These are phyloP conservation scores for Plemyria rubiginata DNA, from an alignment of 2,888 invertebrate genomes.

Conservation along the genomic window DNA sequence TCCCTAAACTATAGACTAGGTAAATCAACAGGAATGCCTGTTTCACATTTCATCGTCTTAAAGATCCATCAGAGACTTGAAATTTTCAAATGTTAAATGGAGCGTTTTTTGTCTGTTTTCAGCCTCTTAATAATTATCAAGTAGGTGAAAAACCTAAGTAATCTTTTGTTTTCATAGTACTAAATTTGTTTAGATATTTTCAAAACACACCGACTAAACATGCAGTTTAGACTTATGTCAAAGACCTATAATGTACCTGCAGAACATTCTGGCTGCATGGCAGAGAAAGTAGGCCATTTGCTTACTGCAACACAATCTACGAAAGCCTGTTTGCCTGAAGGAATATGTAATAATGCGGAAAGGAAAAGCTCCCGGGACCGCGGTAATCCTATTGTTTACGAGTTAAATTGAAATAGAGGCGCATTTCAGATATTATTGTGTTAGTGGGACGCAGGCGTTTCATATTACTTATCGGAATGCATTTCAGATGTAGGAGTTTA, in stretches of 20 bases:
- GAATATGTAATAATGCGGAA: constrained; percentile 57
- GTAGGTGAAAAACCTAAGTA: too few relatives aligned
- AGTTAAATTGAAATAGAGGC: constrained; percentile 46
- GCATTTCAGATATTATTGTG: constrained; percentile 41
- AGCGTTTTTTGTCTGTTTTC: too few relatives aligned
- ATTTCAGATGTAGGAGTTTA: constrained; percentile 3
- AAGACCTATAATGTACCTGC: neutral
- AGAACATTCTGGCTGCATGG: neutral
- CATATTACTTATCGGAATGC: constrained; percentile 8
- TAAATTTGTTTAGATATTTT: too few relatives aligned
- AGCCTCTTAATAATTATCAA: too few relatives aligned
- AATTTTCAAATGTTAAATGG: too few relatives aligned
- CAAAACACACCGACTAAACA: too few relatives aligned
- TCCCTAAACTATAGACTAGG: too few relatives aligned
- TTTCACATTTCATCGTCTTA: too few relatives aligned
- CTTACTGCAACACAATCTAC: constrained; percentile 28
- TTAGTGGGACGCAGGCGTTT: constrained; percentile 33
- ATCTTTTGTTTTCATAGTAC: too few relatives aligned
- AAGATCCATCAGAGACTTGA: too few relatives aligned
- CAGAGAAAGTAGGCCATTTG: constrained; percentile 29
- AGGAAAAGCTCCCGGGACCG: constrained; percentile 52
- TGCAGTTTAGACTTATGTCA: neutral
- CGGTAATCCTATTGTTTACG: constrained; percentile 49
- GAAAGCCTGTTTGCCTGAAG: constrained; percentile 39
- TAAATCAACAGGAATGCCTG: too few relatives aligned